Conservation (phyloP, 2,888 invertebrate species). For the Hirtodrosophila cameraria region DNA sequence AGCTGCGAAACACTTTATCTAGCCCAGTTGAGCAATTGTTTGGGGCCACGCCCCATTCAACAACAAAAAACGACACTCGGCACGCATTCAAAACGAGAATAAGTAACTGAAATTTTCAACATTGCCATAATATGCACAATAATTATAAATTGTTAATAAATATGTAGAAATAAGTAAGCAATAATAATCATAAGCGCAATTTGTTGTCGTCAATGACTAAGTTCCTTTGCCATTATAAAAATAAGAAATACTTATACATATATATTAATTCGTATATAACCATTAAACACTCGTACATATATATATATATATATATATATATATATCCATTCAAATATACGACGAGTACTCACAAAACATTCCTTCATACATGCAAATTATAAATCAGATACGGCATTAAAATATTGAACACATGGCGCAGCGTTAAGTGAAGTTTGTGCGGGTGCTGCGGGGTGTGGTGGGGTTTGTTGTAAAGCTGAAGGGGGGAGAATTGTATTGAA, state of each 20-base stretch:
- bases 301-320: conserved; percentile 18
- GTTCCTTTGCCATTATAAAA: conserved; percentile 34
- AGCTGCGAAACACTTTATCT: too few species aligned
- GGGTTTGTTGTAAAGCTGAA: neutral
- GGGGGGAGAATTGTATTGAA: conserved; percentile 5
- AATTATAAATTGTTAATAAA: conserved; percentile 41
- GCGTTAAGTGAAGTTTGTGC: conserved; percentile 56
- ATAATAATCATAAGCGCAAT: conserved; percentile 35
- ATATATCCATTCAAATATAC: conserved; percentile 15
- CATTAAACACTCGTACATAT: conserved; percentile 25
- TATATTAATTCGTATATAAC: conserved; percentile 11
- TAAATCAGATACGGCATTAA: conserved; percentile 76
- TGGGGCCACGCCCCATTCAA: conserved; percentile 16
- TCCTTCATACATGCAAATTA: conserved; percentile 62
- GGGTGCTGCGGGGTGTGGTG: conserved; percentile 21
- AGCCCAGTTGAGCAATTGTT: too few species aligned
- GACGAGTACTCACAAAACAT: conserved; percentile 38
- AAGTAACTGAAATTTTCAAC: too few species aligned
- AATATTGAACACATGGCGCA: conserved; percentile 76
- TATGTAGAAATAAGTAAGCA: conserved; percentile 18
- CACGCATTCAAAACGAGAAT: conserved; percentile 12
- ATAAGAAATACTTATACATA: neutral
- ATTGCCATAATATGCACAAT: neutral
- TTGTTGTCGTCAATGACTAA: conserved; percentile 46
- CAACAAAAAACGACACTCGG: neutral